These are phyloP conservation scores for Bothrops jararaca DNA, from an alignment of 2,113 vertebrate genomes.

Conservation along the genomic window DNA sequence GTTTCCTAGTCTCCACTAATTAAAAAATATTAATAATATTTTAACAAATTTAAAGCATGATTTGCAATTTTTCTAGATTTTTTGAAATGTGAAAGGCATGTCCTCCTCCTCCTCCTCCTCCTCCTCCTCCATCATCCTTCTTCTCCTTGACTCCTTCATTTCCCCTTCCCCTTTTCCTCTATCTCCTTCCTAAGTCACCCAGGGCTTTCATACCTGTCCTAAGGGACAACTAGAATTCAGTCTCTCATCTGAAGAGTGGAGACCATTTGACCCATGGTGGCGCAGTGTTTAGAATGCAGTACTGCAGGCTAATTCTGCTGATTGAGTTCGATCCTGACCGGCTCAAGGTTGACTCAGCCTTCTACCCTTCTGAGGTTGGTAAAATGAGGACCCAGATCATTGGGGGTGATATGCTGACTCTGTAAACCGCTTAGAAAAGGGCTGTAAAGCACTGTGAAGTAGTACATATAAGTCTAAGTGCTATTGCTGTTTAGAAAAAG, in stretches of 20 bases:
- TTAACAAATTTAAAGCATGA: background rate
- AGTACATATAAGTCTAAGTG: too few relatives aligned
- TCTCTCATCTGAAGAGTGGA: background rate
- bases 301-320: too few relatives aligned
- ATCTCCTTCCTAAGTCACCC: background rate
- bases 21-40: background rate
- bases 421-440: too few relatives aligned
- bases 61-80: background rate
- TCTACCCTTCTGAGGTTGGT: too few relatives aligned
- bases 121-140: background rate
- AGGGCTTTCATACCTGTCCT: background rate
- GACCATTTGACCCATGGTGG: background rate
- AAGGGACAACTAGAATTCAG: background rate
- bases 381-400: too few relatives aligned
- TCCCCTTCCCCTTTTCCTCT: background rate
- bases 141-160: background rate
- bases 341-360: too few relatives aligned
- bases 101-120: background rate
- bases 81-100: background rate
- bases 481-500: background rate
- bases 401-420: too few relatives aligned
- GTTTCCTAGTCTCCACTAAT: background rate
- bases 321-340: too few relatives aligned
- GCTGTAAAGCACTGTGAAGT: too few relatives aligned
- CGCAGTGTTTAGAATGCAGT: too few relatives aligned